Conservation (phyloP, 2,797 vertebrate genomes). For the Rhabdomys pumilio region DNA sequence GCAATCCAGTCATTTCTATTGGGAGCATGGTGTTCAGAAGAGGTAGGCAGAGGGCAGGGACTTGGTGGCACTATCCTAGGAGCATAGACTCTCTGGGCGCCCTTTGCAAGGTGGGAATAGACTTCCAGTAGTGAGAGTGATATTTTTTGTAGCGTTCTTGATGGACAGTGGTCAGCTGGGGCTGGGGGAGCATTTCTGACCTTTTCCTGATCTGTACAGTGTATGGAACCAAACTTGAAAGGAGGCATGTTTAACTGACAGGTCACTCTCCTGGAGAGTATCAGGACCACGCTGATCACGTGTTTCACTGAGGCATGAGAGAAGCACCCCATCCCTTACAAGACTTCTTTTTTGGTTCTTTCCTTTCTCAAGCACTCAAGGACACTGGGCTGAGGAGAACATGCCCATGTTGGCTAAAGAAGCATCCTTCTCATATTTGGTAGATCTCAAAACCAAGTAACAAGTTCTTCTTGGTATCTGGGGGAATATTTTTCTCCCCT, state of each 20-base stretch:
- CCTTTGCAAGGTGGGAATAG: background rate
- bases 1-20: background rate
- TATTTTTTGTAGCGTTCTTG: background rate
- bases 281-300: background rate
- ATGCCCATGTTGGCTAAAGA: conserved; percentile 73
- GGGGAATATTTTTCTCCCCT: conserved; percentile 70
- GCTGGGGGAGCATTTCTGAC: background rate
- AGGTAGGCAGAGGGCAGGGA: background rate
- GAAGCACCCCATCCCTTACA: background rate
- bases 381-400: conserved; percentile 59
- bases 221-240: background rate
- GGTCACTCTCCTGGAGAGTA: background rate
- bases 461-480: conserved; percentile 81
- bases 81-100: background rate
- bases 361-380: conserved; percentile 56
- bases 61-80: background rate
- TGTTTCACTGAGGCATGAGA: background rate
- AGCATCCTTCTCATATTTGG: conserved; percentile 74
- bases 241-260: background rate
- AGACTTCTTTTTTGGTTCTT: background rate
- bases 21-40: background rate
- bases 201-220: background rate
- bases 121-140: background rate
- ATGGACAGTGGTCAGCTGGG: background rate
- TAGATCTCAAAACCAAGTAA: conserved; percentile 76